phyloP scores from a whole-genome alignment of 2,888 invertebrate genomes.

The Nasonovia ribisnigri region DNA sequence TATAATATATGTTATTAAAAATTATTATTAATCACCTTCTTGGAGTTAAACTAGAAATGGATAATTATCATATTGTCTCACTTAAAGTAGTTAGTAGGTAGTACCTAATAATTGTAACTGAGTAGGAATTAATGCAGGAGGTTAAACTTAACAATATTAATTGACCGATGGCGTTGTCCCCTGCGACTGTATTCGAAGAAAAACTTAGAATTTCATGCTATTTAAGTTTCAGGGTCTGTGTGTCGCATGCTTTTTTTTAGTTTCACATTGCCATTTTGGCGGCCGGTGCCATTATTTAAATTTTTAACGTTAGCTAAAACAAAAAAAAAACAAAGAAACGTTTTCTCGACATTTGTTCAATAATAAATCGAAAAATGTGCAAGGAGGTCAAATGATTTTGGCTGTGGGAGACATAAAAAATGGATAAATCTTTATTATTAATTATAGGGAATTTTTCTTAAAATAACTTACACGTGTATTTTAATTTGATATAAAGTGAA shows the following conservation, averaged over 20 bases:
- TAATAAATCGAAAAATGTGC: conserved; percentile 15
- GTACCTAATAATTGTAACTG: conserved; percentile 23
- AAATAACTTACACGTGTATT: not conserved
- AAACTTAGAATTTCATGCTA: conserved; percentile 38
- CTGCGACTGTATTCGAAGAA: not conserved
- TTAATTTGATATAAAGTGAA: not conserved
- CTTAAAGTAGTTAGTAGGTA: not conserved
- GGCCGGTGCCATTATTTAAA: conserved; percentile 39
- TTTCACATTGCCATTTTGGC: conserved; percentile 33
- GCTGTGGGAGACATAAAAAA: not conserved
- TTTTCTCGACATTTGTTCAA: conserved; percentile 20
- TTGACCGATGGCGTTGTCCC: conserved; percentile 17
- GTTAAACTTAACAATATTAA: not conserved
- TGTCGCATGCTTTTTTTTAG: conserved; percentile 24
- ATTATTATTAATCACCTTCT: conserved; percentile 34
- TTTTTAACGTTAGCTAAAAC: not conserved
- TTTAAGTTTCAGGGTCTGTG: conserved; percentile 54
- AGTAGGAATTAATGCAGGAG: not conserved
- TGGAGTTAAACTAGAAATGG: conserved; percentile 29
- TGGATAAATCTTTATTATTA: not conserved
- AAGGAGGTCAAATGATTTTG: conserved; percentile 26
- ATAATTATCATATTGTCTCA: conserved; percentile 39
- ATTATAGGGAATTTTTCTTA: not conserved
- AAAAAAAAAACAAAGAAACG: not conserved
- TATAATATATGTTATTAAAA: conserved; percentile 30